Evolutionary conservation across 1,140 invertebrate genomes (phyloP).

Genomic region (Platyscapa corneri): DNA sequence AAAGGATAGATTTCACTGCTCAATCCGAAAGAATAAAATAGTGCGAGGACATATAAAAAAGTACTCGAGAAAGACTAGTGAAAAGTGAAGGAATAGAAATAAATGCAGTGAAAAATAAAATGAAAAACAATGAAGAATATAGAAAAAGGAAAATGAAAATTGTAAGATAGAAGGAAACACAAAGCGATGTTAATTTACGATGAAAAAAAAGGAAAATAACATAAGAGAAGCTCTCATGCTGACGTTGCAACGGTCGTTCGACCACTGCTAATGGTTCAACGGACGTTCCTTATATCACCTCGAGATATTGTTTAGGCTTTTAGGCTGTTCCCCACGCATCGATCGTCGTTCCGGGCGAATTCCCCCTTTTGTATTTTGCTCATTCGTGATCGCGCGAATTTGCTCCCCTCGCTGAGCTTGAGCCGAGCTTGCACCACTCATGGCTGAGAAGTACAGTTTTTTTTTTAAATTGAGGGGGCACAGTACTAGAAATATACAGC

Average conservation of each 20-base stretch:
- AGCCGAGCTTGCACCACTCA: no score
- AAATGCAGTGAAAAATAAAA: not conserved
- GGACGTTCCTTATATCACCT: slow-evolving; percentile 73
- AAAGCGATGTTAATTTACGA: no score
- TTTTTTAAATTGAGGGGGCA: no score
- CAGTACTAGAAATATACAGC: no score
- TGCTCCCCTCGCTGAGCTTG: no score
- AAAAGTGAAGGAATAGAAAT: no score
- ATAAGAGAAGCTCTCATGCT: slow-evolving; percentile 58
- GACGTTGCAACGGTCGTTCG: slow-evolving; percentile 70
- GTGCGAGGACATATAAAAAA: no score
- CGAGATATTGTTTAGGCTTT: slow-evolving; percentile 74
- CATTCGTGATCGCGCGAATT: no score
- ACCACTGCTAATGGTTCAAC: slow-evolving; percentile 73
- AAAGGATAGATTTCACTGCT: not conserved
- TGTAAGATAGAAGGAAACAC: no score
- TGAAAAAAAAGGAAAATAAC: slow-evolving; percentile 24
- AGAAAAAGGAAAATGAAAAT: slow-evolving; percentile 19
- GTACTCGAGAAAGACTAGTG: no score
- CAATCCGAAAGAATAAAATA: not conserved
- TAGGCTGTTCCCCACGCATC: slow-evolving; percentile 47
- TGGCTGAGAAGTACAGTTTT: no score
- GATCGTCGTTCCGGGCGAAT: not conserved
- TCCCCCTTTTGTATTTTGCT: no score
- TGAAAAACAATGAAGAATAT: slow-evolving; percentile 12